Evolutionary conservation across 2,888 invertebrate species (phyloP), one percentile per base, ranked within the genome.

Genomic region (Raillietiella orientalis): DNA sequence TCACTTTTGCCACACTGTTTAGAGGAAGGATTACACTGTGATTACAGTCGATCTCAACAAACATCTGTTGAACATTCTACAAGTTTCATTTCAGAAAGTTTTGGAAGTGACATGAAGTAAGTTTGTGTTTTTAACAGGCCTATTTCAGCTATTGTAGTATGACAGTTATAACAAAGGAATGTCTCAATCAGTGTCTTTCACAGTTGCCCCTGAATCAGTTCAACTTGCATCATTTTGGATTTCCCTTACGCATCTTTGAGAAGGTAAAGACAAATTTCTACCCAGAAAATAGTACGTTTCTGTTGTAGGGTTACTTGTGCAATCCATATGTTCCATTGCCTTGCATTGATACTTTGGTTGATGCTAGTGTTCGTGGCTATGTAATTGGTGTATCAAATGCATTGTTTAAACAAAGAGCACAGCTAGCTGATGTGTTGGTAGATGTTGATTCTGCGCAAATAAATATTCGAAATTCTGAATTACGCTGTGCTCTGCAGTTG

Each of bases 331-430:
- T 93, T 33, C 84, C 84, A 3, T 53, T 96, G 34, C 79, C 87
- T 35, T 87, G 82, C 44, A 60, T 90, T 51, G 93, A 93, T 50
- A 52, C 84, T 29, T 49, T 96, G 28, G 64, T 65, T 25, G 79
- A 87, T 45, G 58, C 69, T 3, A 71, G 72, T 36, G 75, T 87
- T 5, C 38, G 51, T 17, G 52, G 55, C 10, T 58, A 52, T 47
- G 56, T 84, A 23, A 71, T 87, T 30, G 93, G 96, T 20, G 90
- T 90, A n/a, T 90, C 90, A 10, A 96, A 96, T 52, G 70, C 84
- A n/a, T 53, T 96, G 19, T 96, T 93, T 44, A 77, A 79, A 43
- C 90, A 90, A 45, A 84, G 84, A 41, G 61, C 70, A 32, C 72
- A 84, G 39, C 49, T 87, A 25, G 70, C 77, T 32, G 93, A 96